These are phyloP conservation scores for Tuta absoluta DNA, from an alignment of 2,888 invertebrate genomes.

Conservation along the genomic window DNA sequence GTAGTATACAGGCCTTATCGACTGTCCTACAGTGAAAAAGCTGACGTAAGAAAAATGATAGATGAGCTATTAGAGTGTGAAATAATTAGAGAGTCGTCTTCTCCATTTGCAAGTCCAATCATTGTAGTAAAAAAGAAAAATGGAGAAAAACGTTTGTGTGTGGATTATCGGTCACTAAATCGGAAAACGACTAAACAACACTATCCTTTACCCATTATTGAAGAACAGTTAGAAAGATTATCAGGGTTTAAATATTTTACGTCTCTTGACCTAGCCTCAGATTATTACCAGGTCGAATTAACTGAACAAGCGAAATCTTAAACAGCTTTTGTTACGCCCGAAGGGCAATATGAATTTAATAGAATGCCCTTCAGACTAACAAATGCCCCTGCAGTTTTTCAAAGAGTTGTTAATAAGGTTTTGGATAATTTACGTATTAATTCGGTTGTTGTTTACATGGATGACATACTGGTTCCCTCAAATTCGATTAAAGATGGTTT, in stretches of 20 bases:
- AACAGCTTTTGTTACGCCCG: slow-evolving; percentile 22
- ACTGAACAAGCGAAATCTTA: slow-evolving; percentile 12
- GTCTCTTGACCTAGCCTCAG: slow-evolving; percentile 18
- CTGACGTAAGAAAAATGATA: slow-evolving; percentile 17
- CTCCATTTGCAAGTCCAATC: slow-evolving; percentile 30
- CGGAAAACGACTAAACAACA: slow-evolving; percentile 25
- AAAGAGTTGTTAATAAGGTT: slow-evolving; percentile 31
- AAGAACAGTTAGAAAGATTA: slow-evolving; percentile 27
- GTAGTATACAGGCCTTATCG: slow-evolving; percentile 25
- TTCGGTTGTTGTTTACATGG: slow-evolving; percentile 28
- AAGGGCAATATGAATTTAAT: slow-evolving; percentile 31
- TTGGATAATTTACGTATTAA: slow-evolving; percentile 19
- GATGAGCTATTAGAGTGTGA: slow-evolving; percentile 21
- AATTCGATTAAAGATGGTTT: slow-evolving; percentile 18
- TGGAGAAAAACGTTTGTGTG: slow-evolving; percentile 25
- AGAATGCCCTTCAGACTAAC: slow-evolving; percentile 26
- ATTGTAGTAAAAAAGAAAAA: slow-evolving; percentile 27
- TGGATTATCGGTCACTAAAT: slow-evolving; percentile 27
- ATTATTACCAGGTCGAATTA: slow-evolving; percentile 28
- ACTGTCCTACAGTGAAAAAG: slow-evolving; percentile 19
- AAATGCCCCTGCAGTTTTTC: slow-evolving; percentile 33
- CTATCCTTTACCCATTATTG: slow-evolving; percentile 27
- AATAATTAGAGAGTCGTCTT: slow-evolving; percentile 24
- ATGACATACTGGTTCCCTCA: slow-evolving; percentile 28
- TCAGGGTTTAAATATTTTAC: neutral